Percentiles rank a stretch among this genome's conserved stretches.
These are phyloP conservation scores for Aporophyla lueneburgensis DNA, from an alignment of 2,888 invertebrate genomes.

Conservation along the genomic window DNA sequence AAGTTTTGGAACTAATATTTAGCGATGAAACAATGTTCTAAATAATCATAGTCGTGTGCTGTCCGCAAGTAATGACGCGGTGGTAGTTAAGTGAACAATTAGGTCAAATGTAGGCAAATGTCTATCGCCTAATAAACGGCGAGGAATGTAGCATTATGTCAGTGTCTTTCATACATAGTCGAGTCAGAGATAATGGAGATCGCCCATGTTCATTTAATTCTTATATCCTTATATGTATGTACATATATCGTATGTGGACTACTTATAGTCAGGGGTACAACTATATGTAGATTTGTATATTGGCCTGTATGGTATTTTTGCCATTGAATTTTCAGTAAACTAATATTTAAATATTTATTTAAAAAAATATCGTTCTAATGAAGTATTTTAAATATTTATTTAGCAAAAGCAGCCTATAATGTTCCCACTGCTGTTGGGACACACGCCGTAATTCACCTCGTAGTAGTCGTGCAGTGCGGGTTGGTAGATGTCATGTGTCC, in stretches of 20 bases:
- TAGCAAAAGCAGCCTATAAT: no score
- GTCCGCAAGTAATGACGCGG: slow-evolving; percentile 67
- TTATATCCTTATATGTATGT: background rate
- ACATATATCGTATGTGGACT: background rate
- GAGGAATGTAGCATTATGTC: slow-evolving; percentile 48
- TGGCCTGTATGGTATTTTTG: background rate
- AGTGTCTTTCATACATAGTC: slow-evolving; percentile 42
- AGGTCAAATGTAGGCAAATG: slow-evolving; percentile 69
- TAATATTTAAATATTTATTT: no score
- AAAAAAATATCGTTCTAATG: background rate
- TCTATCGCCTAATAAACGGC: slow-evolving; percentile 61
- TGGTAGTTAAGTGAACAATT: slow-evolving; percentile 67
- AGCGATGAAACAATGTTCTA: slow-evolving; percentile 60
- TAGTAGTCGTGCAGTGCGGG: no score
- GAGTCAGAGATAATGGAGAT: slow-evolving; percentile 37
- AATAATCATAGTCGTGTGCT: slow-evolving; percentile 60
- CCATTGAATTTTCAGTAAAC: background rate
- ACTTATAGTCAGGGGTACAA: background rate
- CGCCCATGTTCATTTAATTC: slow-evolving; percentile 22
- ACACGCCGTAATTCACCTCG: no score
- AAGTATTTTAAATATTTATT: slow-evolving; percentile 7
- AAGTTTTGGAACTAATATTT: slow-evolving; percentile 27
- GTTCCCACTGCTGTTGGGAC: no score
- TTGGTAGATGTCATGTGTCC: no score
- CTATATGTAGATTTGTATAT: background rate